Evolutionary conservation across 1,140 invertebrate genomes (phyloP), one percentile per base, ranked within the genome.

Genomic region (Panagrolaimus sp.): DNA sequence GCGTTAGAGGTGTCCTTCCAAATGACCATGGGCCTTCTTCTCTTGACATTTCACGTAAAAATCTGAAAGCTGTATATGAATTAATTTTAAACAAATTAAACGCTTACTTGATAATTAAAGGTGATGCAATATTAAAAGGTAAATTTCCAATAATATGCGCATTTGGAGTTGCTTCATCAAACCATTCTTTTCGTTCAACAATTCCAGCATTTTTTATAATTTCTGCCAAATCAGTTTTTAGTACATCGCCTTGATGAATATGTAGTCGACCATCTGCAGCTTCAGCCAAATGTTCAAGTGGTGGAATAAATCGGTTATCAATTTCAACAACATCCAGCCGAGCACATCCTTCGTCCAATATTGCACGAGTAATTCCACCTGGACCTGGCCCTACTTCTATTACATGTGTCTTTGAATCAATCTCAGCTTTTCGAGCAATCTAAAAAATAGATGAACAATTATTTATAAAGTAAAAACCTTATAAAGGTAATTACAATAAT

Each of bases 121-220:
- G 90, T 8, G 94, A 96, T 5, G 96, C 91, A 11, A 99, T 89
- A 84, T 89, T 95, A 83, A 99, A 99, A 0, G 96, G 96, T 61
- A 99, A 86, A 86, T 99, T 99, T 42, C 96, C 96, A 79, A 99
- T 92, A n/a, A 99, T 76, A 65, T 77, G 84, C 13, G 84, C 76
- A 42, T 83, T 79, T 23, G 85, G 85, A 4, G 80, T 70, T 11
- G 72, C 27, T 62, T 82, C n/a, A n/a, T n/a, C 71, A 31, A 72
- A 63, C 66, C 66, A 72, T 67, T 68, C 65, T 45, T 48, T 16
- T 42, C 45, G 16, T 62, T 65, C 66, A 3, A 23, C 5, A 45
- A 43, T 67, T 9, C 38, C 70, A 14, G 53, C 87, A 71, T 87
- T 79, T 2, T 89, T 87, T 82, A 96, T 90, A 66, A 90, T 84